These are phyloP conservation scores for Akabosia matsudoensis DNA, from an alignment of 1,140 invertebrate genomes.

Conservation along the genomic window DNA sequence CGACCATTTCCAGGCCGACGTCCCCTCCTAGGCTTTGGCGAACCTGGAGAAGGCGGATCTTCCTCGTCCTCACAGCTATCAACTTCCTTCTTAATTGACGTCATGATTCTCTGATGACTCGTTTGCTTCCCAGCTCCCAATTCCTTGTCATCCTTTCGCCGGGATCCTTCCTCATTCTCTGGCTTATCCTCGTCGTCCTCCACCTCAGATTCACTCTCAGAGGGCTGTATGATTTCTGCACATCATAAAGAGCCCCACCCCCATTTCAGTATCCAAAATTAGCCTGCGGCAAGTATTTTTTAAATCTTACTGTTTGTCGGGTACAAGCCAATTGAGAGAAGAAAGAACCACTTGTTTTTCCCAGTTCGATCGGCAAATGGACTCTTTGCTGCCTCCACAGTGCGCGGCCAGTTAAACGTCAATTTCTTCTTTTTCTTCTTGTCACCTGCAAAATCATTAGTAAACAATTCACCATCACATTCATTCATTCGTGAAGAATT, in stretches of 20 bases:
- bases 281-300: not conserved
- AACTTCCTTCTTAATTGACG: too few relatives aligned
- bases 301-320: not conserved
- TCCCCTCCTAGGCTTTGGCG: not conserved
- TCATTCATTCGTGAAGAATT: too few relatives aligned
- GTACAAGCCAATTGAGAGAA: not conserved
- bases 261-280: not conserved
- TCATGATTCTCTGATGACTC: too few relatives aligned
- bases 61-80: not conserved
- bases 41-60: not conserved
- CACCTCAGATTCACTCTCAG: not conserved
- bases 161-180: not conserved
- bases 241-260: not conserved
- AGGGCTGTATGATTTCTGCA: constrained; percentile 4
- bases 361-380: not conserved
- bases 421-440: not conserved
- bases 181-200: not conserved
- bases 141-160: not conserved
- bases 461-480: too few relatives aligned
- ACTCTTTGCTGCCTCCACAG: not conserved
- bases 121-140: not conserved
- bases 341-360: constrained; percentile 8
- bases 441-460: too few relatives aligned
- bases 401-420: not conserved
- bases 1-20: not conserved